phyloP scores from a whole-genome alignment of 2,797 vertebrate species.

The Acanthurus tractus region DNA sequence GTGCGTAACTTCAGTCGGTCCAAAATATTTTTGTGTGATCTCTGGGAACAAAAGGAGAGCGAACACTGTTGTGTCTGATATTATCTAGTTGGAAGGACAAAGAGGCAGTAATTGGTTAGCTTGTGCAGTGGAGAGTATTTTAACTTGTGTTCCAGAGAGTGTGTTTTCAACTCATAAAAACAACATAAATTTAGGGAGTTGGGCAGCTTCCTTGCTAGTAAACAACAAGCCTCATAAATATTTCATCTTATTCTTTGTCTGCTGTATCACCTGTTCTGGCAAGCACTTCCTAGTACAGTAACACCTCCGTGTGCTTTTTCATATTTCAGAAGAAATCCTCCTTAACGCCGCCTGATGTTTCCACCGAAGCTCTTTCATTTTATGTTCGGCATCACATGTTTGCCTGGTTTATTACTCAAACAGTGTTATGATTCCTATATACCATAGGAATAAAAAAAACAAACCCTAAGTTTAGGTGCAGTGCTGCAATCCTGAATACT shows the following conservation, averaged over 20 bases:
- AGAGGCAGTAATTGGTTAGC: constrained; percentile 26
- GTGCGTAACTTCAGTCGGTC: constrained; percentile 17
- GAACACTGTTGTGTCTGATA: constrained; percentile 39
- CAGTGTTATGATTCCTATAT: constrained; percentile 71
- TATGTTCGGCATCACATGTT: constrained; percentile 54
- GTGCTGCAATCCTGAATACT: constrained; percentile 85
- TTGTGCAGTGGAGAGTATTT: constrained; percentile 46
- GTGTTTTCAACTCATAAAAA: constrained; percentile 28
- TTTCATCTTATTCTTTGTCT: constrained; percentile 72
- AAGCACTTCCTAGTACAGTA: constrained; percentile 56
- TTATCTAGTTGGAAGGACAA: constrained; percentile 22
- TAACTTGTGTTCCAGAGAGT: constrained; percentile 51
- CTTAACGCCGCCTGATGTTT: constrained; percentile 38
- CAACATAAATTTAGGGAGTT: constrained; percentile 43
- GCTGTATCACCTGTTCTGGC: constrained; percentile 77
- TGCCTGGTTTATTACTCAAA: constrained; percentile 63
- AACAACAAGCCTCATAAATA: constrained; percentile 76
- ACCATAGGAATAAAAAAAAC: constrained; percentile 73
- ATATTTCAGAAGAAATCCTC: constrained; percentile 56
- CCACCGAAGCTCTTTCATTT: constrained; percentile 55
- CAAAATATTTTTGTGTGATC: constrained; percentile 35
- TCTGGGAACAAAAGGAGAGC: constrained; percentile 37
- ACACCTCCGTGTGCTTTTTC: constrained; percentile 53
- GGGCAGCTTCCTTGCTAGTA: constrained; percentile 62
- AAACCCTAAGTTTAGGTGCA: constrained; percentile 86